A percentile compares a stretch with the other conserved stretches of the same genome.
These are phyloP conservation scores for Brachionus asplanchnoidis DNA, from an alignment of 1,140 invertebrate genomes.

Conservation along the genomic window DNA sequence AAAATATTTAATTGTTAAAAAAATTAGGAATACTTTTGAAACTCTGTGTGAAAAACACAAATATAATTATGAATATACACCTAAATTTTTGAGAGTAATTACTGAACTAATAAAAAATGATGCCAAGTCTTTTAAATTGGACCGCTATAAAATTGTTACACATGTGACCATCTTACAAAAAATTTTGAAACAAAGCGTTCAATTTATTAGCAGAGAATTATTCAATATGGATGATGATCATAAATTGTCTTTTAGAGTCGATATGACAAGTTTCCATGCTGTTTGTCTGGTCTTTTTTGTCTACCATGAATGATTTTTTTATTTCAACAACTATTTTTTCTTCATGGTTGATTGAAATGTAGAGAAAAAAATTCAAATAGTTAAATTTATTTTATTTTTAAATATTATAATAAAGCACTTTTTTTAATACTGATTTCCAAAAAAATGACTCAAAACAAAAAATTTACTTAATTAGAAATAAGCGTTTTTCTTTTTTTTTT, in stretches of 20 bases:
- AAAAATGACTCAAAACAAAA: no score
- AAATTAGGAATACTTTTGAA: neutral
- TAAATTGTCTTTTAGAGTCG: constrained; percentile 1
- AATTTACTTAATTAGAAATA: no score
- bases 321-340: neutral
- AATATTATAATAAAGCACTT: no score
- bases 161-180: constrained; percentile 18
- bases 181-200: neutral
- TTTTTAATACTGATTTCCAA: no score
- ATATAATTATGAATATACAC: constrained; percentile 12
- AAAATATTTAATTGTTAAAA: neutral
- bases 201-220: constrained; percentile 19
- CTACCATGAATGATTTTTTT: constrained; percentile 20
- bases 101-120: constrained; percentile 37
- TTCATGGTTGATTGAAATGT: no score
- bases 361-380: no score
- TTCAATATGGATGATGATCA: constrained; percentile 25
- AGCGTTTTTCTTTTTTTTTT: no score
- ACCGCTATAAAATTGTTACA: constrained; percentile 16
- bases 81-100: constrained; percentile 5
- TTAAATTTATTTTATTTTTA: no score
- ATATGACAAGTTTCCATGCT: neutral
- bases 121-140: constrained; percentile 24
- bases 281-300: constrained; percentile 11
- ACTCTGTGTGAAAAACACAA: neutral